phyloP scores from a whole-genome alignment of 2,113 vertebrate species.

The Neotragus moschatus region DNA sequence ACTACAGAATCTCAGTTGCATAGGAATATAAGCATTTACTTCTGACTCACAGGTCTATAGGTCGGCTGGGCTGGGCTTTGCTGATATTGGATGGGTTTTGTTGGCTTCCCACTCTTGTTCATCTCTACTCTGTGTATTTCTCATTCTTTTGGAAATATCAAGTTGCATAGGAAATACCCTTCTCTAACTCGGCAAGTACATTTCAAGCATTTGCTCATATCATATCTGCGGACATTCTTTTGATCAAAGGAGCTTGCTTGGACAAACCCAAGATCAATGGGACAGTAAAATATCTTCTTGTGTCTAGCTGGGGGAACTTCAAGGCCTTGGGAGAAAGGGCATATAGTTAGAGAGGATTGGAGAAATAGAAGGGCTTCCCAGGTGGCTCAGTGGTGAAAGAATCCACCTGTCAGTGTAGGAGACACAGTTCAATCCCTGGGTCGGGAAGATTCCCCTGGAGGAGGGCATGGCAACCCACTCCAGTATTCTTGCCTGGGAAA shows the following conservation, averaged over 20 bases:
- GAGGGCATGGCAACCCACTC: background rate
- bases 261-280: background rate
- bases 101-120: background rate
- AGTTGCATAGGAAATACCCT: background rate
- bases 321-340: background rate
- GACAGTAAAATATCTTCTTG: background rate
- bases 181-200: background rate
- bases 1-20: background rate
- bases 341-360: background rate
- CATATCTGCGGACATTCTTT: background rate
- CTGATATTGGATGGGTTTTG: background rate
- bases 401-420: background rate
- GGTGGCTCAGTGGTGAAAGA: background rate
- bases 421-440: background rate
- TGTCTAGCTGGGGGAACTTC: background rate
- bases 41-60: background rate
- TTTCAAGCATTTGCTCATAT: background rate
- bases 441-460: background rate
- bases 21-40: background rate
- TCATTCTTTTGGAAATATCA: conserved; percentile 10
- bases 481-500: background rate
- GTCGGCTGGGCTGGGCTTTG: background rate
- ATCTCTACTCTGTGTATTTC: background rate
- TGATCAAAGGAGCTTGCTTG: background rate
- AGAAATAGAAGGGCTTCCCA: background rate